A percentile compares a stretch with the other conserved stretches of the same genome.
phyloP scores from a whole-genome alignment of 2,797 vertebrate genomes.

The Lagodon rhomboides region DNA sequence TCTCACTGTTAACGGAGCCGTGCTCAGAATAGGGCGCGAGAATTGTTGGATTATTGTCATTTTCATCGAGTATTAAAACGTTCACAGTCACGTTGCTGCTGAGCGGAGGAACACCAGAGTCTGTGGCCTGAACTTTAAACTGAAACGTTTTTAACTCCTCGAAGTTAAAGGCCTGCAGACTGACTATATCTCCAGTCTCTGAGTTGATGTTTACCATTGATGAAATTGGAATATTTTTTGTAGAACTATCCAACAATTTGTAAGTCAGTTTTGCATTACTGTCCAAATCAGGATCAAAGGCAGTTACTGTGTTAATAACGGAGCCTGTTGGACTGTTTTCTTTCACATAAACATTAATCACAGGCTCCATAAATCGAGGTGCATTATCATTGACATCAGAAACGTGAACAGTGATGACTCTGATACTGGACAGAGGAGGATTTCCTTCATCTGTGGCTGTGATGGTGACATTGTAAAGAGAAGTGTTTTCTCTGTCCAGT shows the following conservation, averaged over 20 bases:
- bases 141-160: conserved; percentile 86
- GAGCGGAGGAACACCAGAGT: no score
- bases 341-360: conserved; percentile 87
- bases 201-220: conserved; percentile 65
- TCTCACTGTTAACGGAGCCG: no score
- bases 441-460: conserved; percentile 86
- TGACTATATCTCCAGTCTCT: conserved; percentile 76
- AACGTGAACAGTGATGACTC: conserved; percentile 85
- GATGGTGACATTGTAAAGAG: conserved; percentile 88
- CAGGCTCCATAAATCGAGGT: conserved; percentile 84
- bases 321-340: conserved; percentile 88
- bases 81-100: no score
- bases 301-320: conserved; percentile 81
- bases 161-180: conserved; percentile 86
- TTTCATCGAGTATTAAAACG: no score
- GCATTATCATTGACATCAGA: conserved; percentile 92
- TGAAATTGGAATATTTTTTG: conserved; percentile 80
- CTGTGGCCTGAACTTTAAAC: no score
- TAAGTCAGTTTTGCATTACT: conserved; percentile 87
- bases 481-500: conserved; percentile 87
- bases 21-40: no score
- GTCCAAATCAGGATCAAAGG: conserved; percentile 82
- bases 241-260: conserved; percentile 77
- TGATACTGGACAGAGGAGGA: conserved; percentile 87
- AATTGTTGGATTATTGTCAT: no score